Evolutionary conservation across 2,888 invertebrate genomes (phyloP), one percentile per base, ranked within the genome.

Genomic region (Ochropleura plecta): DNA sequence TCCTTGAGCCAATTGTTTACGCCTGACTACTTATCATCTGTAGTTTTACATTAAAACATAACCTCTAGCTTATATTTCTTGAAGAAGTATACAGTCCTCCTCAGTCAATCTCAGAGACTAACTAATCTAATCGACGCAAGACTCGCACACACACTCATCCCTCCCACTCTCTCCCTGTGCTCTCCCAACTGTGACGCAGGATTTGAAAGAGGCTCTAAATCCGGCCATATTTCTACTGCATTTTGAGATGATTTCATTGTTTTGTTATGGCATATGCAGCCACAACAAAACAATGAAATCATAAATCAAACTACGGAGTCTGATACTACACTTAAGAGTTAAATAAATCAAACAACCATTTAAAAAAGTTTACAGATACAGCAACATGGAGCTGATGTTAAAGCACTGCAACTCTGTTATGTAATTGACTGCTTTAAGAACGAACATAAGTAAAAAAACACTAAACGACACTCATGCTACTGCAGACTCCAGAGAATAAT

Each of bases 1-100:
- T 70, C 81, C 73, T 81, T 79, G 83, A 72, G 83, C 76, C 57
- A 70, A 76, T 74, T 68, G 75, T 65, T 66, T 49, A 44, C 44
- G 49, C 66, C 44, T 69, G 16, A 55, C 63, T 46, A 49, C 51
- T 75, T 68, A 16, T 51, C 70, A 67, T 46, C 30, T 60, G 62
- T 59, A 30, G 20, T 20, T 53, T 49, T 64, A 62, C 14, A 48
- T 46, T 3, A 18, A 42, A 30, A 51, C 48, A 63, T 40, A 40
- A 14, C 5, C 44, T 9, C 0, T 16, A 5, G 5, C 7, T 7
- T 10, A 9, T 5, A 6, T 8, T 16, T 14, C 4, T 18, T 3
- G 42, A 57, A 57, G 48, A 18, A 40, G 12, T 18, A 49, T 18
- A 10, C 40, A 18, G 60, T 60, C 40, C 18, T 42, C 6, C n/a